phyloP scores from a whole-genome alignment of 2,888 invertebrate species.

The Folsomia manolachei region DNA sequence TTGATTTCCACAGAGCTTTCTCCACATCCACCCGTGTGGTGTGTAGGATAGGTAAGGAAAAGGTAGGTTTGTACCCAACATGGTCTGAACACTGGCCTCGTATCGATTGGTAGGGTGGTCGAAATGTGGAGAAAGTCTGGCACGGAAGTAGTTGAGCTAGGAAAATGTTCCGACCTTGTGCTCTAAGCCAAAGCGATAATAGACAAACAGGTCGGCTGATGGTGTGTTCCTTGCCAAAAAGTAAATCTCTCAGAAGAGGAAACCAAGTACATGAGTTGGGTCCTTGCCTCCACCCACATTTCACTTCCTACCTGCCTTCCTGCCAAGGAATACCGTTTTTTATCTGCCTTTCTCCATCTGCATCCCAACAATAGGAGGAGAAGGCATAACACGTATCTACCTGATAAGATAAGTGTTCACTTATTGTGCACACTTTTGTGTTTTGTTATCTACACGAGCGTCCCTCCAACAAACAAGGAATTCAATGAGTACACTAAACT shows the following conservation, averaged over 20 bases:
- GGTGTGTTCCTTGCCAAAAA: conserved; percentile 22
- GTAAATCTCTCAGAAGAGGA: conserved; percentile 19
- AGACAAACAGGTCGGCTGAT: conserved; percentile 22
- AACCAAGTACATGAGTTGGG: not conserved
- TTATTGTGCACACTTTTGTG: too few species aligned
- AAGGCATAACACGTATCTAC: too few species aligned
- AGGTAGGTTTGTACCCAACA: not conserved
- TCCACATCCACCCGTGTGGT: not conserved
- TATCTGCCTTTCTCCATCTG: too few species aligned
- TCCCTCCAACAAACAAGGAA: too few species aligned
- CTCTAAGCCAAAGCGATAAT: conserved; percentile 23
- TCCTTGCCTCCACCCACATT: not conserved
- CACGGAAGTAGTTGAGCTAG: conserved; percentile 22
- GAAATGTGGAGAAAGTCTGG: conserved; percentile 4
- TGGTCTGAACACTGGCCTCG: not conserved
- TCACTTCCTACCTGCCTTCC: not conserved
- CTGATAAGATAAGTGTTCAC: too few species aligned
- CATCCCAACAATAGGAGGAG: too few species aligned
- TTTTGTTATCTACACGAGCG: too few species aligned
- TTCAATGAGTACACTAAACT: too few species aligned
- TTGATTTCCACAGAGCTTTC: not conserved
- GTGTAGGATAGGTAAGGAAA: not conserved
- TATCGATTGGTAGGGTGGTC: not conserved
- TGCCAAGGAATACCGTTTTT: not conserved
- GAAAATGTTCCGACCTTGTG: conserved; percentile 14